A percentile compares a stretch with the other conserved stretches of the same genome.
Evolutionary conservation across 2,113 vertebrate genomes (phyloP).

Genomic region (Oenanthe oenanthe): DNA sequence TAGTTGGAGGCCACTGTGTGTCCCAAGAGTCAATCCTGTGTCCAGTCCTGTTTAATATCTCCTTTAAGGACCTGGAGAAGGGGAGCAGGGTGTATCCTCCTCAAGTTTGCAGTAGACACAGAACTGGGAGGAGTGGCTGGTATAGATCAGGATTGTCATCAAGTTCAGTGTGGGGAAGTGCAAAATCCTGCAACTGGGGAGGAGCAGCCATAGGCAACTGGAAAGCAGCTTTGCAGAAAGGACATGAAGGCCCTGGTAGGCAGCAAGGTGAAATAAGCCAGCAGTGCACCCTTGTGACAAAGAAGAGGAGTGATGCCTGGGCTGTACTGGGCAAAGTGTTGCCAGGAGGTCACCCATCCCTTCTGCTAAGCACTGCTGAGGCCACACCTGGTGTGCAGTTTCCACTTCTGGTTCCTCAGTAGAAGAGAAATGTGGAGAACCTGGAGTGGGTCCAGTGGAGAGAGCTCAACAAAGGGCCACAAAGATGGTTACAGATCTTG

Average conservation of each 20-base stretch:
- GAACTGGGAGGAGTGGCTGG: background rate
- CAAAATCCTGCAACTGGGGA: background rate
- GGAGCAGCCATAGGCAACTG: background rate
- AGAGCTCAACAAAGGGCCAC: background rate
- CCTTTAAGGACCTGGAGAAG: background rate
- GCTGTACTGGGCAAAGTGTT: background rate
- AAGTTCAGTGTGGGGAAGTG: background rate
- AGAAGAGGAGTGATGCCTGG: background rate
- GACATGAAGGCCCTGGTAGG: background rate
- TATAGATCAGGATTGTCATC: accelerated
- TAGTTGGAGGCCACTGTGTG: background rate
- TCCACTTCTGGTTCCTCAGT: background rate
- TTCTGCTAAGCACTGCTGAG: background rate
- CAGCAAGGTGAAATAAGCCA: background rate
- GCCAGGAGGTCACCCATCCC: background rate
- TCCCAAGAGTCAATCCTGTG: background rate
- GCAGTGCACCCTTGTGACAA: background rate
- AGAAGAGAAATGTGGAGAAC: background rate
- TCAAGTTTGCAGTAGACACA: background rate
- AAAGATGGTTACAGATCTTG: background rate
- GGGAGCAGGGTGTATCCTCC: background rate
- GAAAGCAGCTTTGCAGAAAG: background rate
- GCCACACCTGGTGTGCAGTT: background rate
- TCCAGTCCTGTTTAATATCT: background rate
- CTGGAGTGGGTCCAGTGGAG: background rate